A percentile compares a stretch with the other conserved stretches of the same genome.
Conservation (phyloP, 2,113 vertebrate genomes). For the Passer domesticus region DNA sequence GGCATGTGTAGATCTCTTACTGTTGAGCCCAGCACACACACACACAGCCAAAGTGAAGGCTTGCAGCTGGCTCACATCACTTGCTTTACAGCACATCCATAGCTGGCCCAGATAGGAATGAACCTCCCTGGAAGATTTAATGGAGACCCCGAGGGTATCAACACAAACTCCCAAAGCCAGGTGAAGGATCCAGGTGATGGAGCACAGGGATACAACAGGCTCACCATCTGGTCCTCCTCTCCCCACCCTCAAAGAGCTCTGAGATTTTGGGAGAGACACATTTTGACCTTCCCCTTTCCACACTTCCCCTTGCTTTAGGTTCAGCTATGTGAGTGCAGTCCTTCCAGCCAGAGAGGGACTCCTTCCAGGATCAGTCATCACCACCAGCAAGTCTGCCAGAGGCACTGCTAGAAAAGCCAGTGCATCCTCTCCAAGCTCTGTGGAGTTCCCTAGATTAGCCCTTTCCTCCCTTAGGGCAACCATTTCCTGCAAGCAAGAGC, state of each 20-base stretch:
- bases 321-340: slow-evolving; percentile 12
- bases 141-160: background rate
- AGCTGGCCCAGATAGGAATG: background rate
- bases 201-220: background rate
- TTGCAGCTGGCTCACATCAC: slow-evolving; percentile 5
- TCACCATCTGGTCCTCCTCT: background rate
- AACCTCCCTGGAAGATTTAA: background rate
- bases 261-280: background rate
- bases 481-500: slow-evolving; percentile 27
- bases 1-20: background rate
- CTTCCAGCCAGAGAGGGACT: background rate
- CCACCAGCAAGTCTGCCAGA: background rate
- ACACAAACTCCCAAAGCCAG: background rate
- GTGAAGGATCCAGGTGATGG: background rate
- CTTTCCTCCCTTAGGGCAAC: slow-evolving; percentile 28
- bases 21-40: background rate
- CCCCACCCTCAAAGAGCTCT: background rate
- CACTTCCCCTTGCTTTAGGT: background rate
- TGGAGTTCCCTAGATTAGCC: slow-evolving; percentile 17
- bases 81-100: background rate
- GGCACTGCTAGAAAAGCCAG: slow-evolving; percentile 7
- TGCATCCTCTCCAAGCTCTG: slow-evolving; percentile 30
- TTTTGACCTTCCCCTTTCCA: slow-evolving; percentile 19
- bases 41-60: background rate
- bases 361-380: slow-evolving; percentile 50